Evolutionary conservation across 1,140 invertebrate species (phyloP).

Genomic region (Cepaea nemoralis): DNA sequence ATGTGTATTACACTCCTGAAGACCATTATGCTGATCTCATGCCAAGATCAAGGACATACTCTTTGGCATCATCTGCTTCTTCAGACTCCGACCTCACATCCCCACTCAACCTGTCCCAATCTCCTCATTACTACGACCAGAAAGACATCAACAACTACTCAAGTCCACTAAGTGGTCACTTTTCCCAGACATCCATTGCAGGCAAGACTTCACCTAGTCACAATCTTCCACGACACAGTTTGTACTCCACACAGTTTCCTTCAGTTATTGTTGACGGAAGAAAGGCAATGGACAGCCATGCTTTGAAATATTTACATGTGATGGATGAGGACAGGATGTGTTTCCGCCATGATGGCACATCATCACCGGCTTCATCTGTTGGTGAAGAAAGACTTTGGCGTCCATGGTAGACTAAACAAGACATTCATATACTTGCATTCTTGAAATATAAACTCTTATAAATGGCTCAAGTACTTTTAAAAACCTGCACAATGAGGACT

Average conservation of each 20-base stretch:
- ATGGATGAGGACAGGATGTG: constrained; percentile 30
- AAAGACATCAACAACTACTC: background rate
- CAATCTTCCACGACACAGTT: background rate
- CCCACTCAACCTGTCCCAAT: constrained; percentile 35
- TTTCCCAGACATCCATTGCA: background rate
- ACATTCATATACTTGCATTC: too few relatives aligned
- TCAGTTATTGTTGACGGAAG: constrained; percentile 18
- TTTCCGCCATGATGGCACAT: background rate
- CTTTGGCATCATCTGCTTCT: constrained; percentile 19
- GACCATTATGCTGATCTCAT: background rate
- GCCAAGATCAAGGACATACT: constrained; percentile 15
- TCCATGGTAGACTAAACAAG: constrained; percentile 34
- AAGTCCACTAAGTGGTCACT: background rate
- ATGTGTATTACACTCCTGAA: background rate
- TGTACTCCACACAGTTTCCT: background rate
- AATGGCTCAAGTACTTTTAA: too few relatives aligned
- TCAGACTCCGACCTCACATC: constrained; percentile 28
- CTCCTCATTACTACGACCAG: constrained; percentile 18
- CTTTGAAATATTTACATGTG: constrained; percentile 15
- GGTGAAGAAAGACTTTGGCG: constrained; percentile 34
- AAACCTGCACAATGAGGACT: too few relatives aligned
- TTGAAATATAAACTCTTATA: too few relatives aligned
- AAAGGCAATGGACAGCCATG: background rate
- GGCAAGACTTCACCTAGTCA: background rate
- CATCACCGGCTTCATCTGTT: constrained; percentile 30